Base-by-base conservation (phyloP, 1,140 invertebrate genomes). In the Drosophila mayri region DNA sequence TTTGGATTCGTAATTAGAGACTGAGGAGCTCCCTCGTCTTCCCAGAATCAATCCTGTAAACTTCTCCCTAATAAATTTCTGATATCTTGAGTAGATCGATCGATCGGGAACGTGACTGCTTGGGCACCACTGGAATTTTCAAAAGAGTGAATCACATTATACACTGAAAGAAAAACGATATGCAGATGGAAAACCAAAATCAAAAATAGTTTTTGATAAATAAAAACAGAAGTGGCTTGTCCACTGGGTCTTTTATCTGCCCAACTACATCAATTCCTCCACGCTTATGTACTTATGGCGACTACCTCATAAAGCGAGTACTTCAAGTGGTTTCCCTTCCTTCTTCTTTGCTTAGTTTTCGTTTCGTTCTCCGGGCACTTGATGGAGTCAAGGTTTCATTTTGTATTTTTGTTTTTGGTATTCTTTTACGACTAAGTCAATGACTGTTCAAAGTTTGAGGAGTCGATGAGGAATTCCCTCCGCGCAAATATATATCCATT, bases 201-300 rank as follows among this genome's bases (percentile, higher is more conserved):
- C 46, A 25, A n/a, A 38, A 55, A 35, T 22, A 4, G 14, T 1
- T n/a, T 25, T 38, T 25, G 16, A 16, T 55, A 20, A 55, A n/a
- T 55, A n/a, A 55, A 38, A 22, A 22, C 5, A n/a, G 20, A 25
- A 54, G 52, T 54, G 32, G 18, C 18, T 3, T 0, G 28, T 25
- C 37, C 62, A 64, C 62, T 16, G 37, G 65, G 20, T 35, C 46
- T 68, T 52, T 28, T 72, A 74, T 72, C 67, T 72, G 37, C 20
- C 52, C 54, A 68, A 72, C 72, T 73, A 73, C 66, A 73, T 73
- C 66, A 25, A 40, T 68, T 52, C 55, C 63, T 32, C 40, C 35
- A 71, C 65, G 50, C 67, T 68, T 68, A 70, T 28, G 67, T 38
- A 71, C 67, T 71, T 55, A 37, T 57, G 22, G 35, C 25, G 38